phyloP scores from a whole-genome alignment of 2,113 vertebrate genomes.

The Xenopus tropicalis region UCB_Xtro_10.0 CM004449.2:100684501-100685000 shows the following conservation, averaged over 20 bases:
- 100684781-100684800: neutral
- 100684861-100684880: neutral
- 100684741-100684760: constrained; percentile 3
- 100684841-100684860: neutral
- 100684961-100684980: no score
- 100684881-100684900: no score
- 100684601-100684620: neutral
- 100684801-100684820: neutral
- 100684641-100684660: neutral
- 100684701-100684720: neutral
- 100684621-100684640: neutral
- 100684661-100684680: neutral
- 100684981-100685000: no score
- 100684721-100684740: neutral
- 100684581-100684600: no score
- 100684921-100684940: no score
- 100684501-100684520: no score
- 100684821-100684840: neutral
- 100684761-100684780: constrained; percentile 3
- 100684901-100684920: no score
- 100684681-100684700: constrained; percentile 1
- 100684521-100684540: no score
- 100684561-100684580: no score
- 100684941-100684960: no score
- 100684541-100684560: no score